Percentiles rank a stretch among this genome's conserved stretches.
Evolutionary conservation across 2,113 vertebrate species (phyloP).

Genomic region (Alosa alosa): DNA sequence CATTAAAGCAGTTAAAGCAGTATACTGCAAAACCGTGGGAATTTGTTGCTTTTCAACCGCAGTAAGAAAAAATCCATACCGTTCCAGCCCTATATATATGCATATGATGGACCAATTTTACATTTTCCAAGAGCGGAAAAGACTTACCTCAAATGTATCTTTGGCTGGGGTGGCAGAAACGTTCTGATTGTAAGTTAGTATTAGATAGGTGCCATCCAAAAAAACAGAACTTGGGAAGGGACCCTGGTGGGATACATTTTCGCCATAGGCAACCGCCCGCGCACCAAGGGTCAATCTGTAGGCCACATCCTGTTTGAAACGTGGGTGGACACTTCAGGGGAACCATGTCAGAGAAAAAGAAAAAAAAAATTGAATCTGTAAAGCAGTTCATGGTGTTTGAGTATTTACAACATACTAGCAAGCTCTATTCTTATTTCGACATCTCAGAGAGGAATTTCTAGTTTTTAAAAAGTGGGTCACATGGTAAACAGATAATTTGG

Average conservation of each 20-base stretch:
- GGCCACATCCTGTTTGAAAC: conserved; percentile 83
- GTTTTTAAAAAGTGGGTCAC: no score
- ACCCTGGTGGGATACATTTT: conserved; percentile 77
- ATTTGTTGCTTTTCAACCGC: no score
- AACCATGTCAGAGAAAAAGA: neutral
- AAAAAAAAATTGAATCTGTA: neutral
- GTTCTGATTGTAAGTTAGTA: conserved; percentile 72
- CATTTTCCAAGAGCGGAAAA: no score
- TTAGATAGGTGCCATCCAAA: conserved; percentile 52
- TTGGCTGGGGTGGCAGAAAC: conserved; percentile 56
- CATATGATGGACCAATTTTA: no score
- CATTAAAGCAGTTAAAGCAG: no score
- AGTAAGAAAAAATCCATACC: no score
- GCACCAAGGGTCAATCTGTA: conserved; percentile 81
- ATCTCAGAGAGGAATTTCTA: no score
- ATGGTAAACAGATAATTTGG: neutral
- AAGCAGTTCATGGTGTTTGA: neutral
- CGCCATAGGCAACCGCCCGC: conserved; percentile 79
- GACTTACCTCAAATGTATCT: conserved; percentile 76
- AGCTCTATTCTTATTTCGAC: no score
- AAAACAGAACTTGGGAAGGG: conserved; percentile 70
- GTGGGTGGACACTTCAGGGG: conserved; percentile 79
- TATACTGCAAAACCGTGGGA: no score
- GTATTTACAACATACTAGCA: no score
- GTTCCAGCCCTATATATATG: no score